phyloP scores from a whole-genome alignment of 2,113 vertebrate genomes.

The Zeus faber region DNA sequence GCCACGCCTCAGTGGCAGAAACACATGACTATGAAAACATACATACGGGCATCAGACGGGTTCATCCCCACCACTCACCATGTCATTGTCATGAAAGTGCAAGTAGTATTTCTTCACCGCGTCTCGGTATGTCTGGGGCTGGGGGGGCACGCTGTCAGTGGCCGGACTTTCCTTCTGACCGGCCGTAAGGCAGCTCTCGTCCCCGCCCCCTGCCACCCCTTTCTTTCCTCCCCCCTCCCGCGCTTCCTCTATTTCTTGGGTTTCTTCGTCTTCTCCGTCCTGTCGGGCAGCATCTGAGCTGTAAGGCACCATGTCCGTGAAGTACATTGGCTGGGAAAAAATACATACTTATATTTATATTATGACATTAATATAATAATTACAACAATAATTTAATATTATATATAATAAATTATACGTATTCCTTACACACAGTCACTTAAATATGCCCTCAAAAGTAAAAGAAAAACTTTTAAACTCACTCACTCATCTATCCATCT shows the following conservation, averaged over 20 bases:
- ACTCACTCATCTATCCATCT: too few relatives aligned
- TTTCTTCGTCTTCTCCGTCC: background rate
- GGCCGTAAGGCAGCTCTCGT: background rate
- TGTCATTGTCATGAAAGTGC: constrained; percentile 78
- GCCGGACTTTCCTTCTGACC: constrained; percentile 15
- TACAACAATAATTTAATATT: too few relatives aligned
- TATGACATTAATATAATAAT: too few relatives aligned
- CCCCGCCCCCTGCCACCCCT: background rate
- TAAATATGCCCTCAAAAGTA: too few relatives aligned
- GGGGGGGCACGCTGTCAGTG: background rate
- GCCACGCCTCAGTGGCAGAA: too few relatives aligned
- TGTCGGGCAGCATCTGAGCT: constrained; percentile 2
- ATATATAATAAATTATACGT: too few relatives aligned
- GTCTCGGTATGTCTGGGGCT: constrained; percentile 74
- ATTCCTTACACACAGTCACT: too few relatives aligned
- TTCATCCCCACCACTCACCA: constrained; percentile 73
- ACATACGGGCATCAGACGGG: background rate
- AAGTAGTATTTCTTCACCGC: constrained; percentile 78
- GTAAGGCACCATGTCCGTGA: constrained; percentile 76
- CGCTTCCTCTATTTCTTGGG: background rate
- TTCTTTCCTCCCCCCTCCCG: constrained; percentile 9
- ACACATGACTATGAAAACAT: too few relatives aligned
- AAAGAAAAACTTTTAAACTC: too few relatives aligned
- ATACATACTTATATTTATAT: too few relatives aligned
- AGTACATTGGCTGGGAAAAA: constrained; percentile 83